Conservation (phyloP, 35 echinoderm and acorn worm genomes). For the Apostichopus parvimensis region DNA sequence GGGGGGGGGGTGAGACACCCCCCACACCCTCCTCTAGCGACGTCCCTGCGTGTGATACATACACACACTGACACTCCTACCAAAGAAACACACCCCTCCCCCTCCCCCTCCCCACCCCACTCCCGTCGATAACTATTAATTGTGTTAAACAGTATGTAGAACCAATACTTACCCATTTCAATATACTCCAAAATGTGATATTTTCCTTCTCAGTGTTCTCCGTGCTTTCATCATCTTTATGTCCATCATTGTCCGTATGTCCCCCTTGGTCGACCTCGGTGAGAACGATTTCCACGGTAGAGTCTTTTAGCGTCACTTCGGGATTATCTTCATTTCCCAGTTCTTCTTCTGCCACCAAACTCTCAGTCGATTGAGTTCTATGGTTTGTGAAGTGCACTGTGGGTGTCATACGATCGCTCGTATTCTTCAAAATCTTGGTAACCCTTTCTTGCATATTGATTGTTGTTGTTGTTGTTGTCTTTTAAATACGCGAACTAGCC, state of each 20-base stretch:
- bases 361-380: neutral
- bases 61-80: too few species aligned
- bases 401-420: neutral
- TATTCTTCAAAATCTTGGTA: neutral
- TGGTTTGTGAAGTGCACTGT: neutral
- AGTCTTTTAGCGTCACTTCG: neutral
- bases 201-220: neutral
- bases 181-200: neutral
- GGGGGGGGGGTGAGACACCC: too few species aligned
- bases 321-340: neutral
- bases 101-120: too few species aligned
- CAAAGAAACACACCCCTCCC: too few species aligned
- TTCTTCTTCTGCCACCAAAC: constrained; percentile 15
- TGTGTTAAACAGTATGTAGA: too few species aligned
- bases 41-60: too few species aligned
- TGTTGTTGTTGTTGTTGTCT: too few species aligned
- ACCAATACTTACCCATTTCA: neutral
- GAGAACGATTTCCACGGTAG: neutral
- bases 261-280: too few species aligned
- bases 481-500: too few species aligned
- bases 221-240: neutral
- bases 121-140: neutral
- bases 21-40: too few species aligned
- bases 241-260: neutral
- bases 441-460: neutral